Percentiles rank a stretch among this genome's conserved stretches.
phyloP scores from a whole-genome alignment of 2,888 invertebrate genomes.

The Trissoscelio sp. region DNA sequence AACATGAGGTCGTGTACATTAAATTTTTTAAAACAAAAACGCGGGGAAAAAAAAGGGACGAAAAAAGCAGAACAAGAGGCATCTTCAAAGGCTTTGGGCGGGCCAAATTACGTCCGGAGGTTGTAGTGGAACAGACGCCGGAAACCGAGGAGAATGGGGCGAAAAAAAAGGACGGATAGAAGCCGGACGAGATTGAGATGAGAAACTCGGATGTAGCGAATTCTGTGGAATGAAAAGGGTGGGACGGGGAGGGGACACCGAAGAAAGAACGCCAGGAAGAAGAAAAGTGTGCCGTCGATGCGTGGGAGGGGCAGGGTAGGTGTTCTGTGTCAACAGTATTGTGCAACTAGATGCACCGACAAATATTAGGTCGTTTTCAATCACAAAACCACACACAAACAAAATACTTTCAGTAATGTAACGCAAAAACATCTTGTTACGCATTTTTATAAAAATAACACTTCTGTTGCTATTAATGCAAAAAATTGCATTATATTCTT shows the following conservation, averaged over 20 bases:
- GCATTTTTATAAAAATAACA: too few species aligned
- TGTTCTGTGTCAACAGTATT: constrained; percentile 23
- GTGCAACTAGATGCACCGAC: constrained; percentile 12
- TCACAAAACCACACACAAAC: background rate
- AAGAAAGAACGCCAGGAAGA: constrained; percentile 18
- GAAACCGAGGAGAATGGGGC: constrained; percentile 49
- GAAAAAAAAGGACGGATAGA: constrained; percentile 40
- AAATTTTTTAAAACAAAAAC: constrained; percentile 42
- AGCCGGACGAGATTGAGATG: constrained; percentile 51
- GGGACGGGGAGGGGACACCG: background rate
- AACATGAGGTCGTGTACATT: too few species aligned
- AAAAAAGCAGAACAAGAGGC: constrained; percentile 45
- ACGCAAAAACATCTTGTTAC: too few species aligned
- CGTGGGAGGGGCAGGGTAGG: constrained; percentile 4
- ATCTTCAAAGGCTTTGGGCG: constrained; percentile 59
- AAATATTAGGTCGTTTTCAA: constrained; percentile 4
- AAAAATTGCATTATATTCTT: too few species aligned
- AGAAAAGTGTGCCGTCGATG: constrained; percentile 23
- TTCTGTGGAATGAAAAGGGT: constrained; percentile 34
- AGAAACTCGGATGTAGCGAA: constrained; percentile 57
- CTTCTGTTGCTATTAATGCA: too few species aligned
- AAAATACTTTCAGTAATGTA: too few species aligned
- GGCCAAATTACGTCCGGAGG: constrained; percentile 66
- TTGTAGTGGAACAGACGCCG: constrained; percentile 59
- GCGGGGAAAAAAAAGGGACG: constrained; percentile 26